Percentiles rank a stretch among this genome's conserved stretches.
Conservation (phyloP, 1,140 invertebrate genomes). For the Sipha flava region DNA sequence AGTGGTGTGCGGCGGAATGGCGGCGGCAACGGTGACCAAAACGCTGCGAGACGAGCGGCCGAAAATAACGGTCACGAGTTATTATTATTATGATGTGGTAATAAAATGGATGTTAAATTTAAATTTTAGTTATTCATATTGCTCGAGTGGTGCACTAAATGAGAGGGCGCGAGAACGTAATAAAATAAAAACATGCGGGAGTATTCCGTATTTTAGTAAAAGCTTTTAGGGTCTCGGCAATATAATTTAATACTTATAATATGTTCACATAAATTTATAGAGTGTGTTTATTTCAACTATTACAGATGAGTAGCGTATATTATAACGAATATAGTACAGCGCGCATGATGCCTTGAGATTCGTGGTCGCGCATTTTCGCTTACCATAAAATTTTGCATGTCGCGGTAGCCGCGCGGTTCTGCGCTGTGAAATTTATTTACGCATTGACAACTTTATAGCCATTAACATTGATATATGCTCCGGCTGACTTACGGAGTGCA, state of each 20-base stretch:
- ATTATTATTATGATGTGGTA: neutral
- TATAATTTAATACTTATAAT: too few species aligned
- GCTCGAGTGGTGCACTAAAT: neutral
- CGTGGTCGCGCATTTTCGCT: too few species aligned
- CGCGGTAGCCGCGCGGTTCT: too few species aligned
- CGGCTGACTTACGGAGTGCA: neutral
- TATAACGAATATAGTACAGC: too few species aligned
- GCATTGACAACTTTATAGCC: constrained; percentile 14
- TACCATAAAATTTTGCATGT: too few species aligned
- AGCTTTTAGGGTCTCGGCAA: neutral
- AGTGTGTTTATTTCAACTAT: neutral
- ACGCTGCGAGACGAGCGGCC: too few species aligned
- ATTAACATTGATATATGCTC: neutral
- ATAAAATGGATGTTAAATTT: neutral
- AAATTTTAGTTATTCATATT: neutral
- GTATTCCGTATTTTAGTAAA: neutral
- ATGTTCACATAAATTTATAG: neutral
- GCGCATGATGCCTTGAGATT: too few species aligned
- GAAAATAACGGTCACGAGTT: neutral
- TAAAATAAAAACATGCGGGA: neutral
- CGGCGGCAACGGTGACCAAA: too few species aligned
- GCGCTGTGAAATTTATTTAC: neutral
- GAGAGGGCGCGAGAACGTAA: neutral
- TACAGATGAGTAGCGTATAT: neutral
- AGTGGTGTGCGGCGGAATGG: neutral